Evolutionary conservation across 2,113 vertebrate species (phyloP).

Genomic region (Lepus europaeus): DNA sequence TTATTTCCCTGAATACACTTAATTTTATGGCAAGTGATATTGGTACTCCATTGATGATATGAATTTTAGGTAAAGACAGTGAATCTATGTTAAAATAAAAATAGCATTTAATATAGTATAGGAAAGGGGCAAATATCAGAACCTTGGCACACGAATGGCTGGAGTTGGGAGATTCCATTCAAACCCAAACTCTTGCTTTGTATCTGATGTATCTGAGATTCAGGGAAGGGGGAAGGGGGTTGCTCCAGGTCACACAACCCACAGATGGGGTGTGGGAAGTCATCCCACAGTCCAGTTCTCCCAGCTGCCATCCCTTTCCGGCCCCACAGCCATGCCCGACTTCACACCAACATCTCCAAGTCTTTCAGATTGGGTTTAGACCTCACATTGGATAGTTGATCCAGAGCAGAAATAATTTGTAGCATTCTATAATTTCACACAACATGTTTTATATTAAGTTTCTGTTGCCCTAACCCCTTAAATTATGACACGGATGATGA

Average conservation of each 20-base stretch:
- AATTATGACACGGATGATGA: slow-evolving; percentile 13
- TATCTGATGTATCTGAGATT: background rate
- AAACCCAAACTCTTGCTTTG: slow-evolving; percentile 2
- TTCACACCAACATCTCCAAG: background rate
- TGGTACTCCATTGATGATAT: background rate
- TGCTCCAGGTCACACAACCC: background rate
- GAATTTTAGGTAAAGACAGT: background rate
- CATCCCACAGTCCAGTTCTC: background rate
- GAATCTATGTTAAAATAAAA: slow-evolving; percentile 54
- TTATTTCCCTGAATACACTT: background rate
- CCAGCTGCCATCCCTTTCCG: background rate
- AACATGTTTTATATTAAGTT: slow-evolving; percentile 44
- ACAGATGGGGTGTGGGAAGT: background rate
- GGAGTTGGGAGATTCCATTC: background rate
- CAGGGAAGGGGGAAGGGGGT: background rate
- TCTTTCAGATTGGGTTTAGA: background rate
- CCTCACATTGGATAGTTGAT: background rate
- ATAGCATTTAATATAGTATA: background rate
- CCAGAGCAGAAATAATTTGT: slow-evolving; percentile 51
- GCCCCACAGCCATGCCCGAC: accelerated
- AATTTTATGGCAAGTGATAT: background rate
- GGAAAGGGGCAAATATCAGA: background rate
- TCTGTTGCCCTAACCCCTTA: slow-evolving; percentile 4
- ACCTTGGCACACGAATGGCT: background rate
- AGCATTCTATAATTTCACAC: slow-evolving; percentile 33